Base-by-base conservation (phyloP, 92 coral and sea anemone genomes). In the Palythoa grandiflora region DNA sequence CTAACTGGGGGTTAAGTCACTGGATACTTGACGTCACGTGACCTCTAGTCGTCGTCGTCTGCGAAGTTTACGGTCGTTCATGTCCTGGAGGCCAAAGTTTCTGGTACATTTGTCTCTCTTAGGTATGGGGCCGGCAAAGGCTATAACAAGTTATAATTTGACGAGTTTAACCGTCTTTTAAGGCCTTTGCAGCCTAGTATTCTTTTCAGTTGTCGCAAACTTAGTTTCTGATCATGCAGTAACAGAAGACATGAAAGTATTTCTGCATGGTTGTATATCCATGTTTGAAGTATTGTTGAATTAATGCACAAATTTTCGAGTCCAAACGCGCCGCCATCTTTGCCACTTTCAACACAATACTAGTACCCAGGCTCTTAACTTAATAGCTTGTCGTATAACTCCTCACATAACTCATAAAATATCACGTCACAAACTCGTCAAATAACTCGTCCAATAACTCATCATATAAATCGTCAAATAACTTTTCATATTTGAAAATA, bases 201-300 rank as follows among this genome's bases (percentile, higher is more conserved):
- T 88, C 93, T 84, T 83, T 90, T 92, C 72, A 90, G 70, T 91
- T 92, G 95, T 80, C 95, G 88, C 54, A 79, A 87, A 90, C 93
- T 84, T 57, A 92, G 93, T 51, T 68, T 53, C 52, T 83, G 51
- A 70, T 90, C 87, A 72, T 92, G 93, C 44, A 92, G 71, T 73
- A 86, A 61, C 21, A 92, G 87, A 87, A 92, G 87, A 65, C 90
- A 92, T 20, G 88, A 88, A 50, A 87, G 84, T 77, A 92, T 87
- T 86, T 92, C 91, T 75, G 70, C 61, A 55, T 89, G 75, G 68
- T 83, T 87, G 71, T 79, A 81, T 89, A 28, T 28, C 88, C 88
- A 28, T 86, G 87, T 38, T 83, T 75, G 76, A 92, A 92, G 90
- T 89, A 89, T 68, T 89, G 91, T 54, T 92, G 90, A 40, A 92